Evolutionary conservation across 64 coral and sea anemone genomes (phyloP).

Genomic region (Astreopora myriophthalma): DNA sequence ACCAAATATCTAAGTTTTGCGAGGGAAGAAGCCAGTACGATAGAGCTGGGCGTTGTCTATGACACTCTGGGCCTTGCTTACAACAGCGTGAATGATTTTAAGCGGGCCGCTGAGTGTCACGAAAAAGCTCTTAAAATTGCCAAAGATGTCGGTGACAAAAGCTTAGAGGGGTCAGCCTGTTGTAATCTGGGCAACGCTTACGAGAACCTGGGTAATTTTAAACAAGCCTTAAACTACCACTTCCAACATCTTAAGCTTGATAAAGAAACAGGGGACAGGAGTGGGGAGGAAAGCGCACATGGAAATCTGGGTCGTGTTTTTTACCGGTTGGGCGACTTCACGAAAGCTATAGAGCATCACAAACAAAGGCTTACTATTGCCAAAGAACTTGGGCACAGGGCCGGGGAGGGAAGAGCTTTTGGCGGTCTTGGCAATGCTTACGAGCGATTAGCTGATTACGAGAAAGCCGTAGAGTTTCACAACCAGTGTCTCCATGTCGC

Average conservation of each 20-base stretch:
- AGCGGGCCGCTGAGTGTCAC: not conserved
- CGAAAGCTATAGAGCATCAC: not conserved
- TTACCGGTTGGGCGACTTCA: not conserved
- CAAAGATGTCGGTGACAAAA: not conserved
- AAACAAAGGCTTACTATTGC: not conserved
- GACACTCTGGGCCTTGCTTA: not conserved
- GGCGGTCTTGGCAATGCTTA: not conserved
- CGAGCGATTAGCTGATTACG: not conserved
- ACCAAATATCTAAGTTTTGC: not conserved
- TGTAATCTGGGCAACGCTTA: not conserved
- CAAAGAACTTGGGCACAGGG: not conserved
- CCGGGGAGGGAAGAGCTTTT: not conserved
- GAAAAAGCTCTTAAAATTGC: slow-evolving; percentile 5
- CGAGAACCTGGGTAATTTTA: not conserved
- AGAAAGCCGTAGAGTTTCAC: not conserved
- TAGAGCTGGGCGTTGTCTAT: not conserved
- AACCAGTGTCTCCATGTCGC: not conserved
- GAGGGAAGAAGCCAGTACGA: not conserved
- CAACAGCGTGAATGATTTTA: not conserved
- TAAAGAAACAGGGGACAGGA: not conserved
- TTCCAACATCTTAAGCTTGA: not conserved
- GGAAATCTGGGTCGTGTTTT: not conserved
- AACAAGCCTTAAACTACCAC: not conserved
- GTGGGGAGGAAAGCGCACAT: not conserved
- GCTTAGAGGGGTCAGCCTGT: not conserved